Evolutionary conservation across 1,140 invertebrate species (phyloP).

Genomic region (Trichogramma pretiosum): DNA sequence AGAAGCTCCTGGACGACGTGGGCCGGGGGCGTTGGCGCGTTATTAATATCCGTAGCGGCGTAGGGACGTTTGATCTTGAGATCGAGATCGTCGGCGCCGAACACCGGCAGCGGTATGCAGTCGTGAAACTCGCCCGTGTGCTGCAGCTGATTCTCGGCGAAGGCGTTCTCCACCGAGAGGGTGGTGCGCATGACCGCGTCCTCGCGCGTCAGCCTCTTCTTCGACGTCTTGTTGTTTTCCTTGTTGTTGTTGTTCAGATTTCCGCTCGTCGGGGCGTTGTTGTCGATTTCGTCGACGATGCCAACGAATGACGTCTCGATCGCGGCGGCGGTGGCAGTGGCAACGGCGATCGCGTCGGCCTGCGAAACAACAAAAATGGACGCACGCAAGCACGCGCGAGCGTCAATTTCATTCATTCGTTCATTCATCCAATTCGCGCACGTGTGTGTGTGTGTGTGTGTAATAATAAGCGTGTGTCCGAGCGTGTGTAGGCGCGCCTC

Average conservation of each 20-base stretch:
- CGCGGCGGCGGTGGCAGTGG: background rate
- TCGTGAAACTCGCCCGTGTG: slow-evolving; percentile 42
- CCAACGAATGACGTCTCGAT: background rate
- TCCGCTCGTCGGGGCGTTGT: background rate
- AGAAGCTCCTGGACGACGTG: slow-evolving; percentile 1
- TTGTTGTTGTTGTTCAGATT: too few species aligned
- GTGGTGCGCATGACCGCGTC: slow-evolving; percentile 25
- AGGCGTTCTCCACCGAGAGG: slow-evolving; percentile 23
- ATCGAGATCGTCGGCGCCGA: slow-evolving; percentile 19
- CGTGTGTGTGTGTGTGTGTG: too few species aligned
- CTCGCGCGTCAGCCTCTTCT: slow-evolving; percentile 21
- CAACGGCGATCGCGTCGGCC: too few species aligned
- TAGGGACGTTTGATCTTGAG: background rate
- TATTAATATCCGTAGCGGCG: too few species aligned
- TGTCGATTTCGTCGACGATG: background rate
- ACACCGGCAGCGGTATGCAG: slow-evolving; percentile 31
- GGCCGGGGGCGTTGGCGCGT: background rate
- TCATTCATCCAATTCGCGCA: too few species aligned
- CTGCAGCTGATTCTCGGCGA: slow-evolving; percentile 22
- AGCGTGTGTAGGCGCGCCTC: too few species aligned
- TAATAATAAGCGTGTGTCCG: too few species aligned
- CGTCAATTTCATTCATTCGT: too few species aligned
- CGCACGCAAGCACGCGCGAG: too few species aligned
- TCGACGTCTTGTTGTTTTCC: too few species aligned
- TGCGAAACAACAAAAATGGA: background rate